A percentile compares a stretch with the other conserved stretches of the same genome.
These are phyloP conservation scores for Orthosia gothica DNA, from an alignment of 2,888 invertebrate genomes.

Conservation along the genomic window DNA sequence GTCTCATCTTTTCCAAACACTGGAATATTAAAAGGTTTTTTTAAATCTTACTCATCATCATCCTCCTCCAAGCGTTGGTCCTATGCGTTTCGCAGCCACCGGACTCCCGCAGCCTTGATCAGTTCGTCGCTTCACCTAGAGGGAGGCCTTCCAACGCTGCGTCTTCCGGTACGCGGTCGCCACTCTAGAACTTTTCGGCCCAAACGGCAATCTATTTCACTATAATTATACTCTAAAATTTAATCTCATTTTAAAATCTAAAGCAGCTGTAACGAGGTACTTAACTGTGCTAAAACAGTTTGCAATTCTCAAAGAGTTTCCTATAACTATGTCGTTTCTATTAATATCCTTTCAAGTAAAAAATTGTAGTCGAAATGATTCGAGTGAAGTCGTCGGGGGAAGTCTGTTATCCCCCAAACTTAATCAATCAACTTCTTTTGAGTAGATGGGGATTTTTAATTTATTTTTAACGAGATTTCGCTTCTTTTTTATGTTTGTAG, in stretches of 20 bases:
- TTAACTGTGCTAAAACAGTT: background rate
- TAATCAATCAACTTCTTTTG: slow-evolving; percentile 50
- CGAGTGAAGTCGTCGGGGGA: background rate
- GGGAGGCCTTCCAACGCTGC: no score
- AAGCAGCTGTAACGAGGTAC: slow-evolving; percentile 2
- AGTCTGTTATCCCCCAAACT: slow-evolving; percentile 7
- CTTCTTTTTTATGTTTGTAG: background rate
- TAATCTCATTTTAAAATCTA: background rate
- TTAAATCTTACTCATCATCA: background rate
- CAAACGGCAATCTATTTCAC: background rate
- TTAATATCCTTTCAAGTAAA: slow-evolving; percentile 15
- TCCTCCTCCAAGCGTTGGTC: no score
- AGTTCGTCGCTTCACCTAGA: no score
- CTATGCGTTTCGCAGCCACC: no score
- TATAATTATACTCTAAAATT: no score
- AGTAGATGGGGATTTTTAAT: slow-evolving; percentile 33
- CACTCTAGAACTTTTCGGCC: no score
- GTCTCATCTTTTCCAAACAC: background rate
- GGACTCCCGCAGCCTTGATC: no score
- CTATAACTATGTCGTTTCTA: slow-evolving; percentile 3
- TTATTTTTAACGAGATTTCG: slow-evolving; percentile 32
- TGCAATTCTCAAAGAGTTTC: slow-evolving; percentile 4
- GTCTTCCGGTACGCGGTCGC: no score
- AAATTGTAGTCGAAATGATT: slow-evolving; percentile 24
- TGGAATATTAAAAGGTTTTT: background rate